A percentile compares a stretch with the other conserved stretches of the same genome.
These are phyloP conservation scores for Hafferia zeledoni DNA, from an alignment of 2,797 vertebrate species.

Conservation along the genomic window DNA sequence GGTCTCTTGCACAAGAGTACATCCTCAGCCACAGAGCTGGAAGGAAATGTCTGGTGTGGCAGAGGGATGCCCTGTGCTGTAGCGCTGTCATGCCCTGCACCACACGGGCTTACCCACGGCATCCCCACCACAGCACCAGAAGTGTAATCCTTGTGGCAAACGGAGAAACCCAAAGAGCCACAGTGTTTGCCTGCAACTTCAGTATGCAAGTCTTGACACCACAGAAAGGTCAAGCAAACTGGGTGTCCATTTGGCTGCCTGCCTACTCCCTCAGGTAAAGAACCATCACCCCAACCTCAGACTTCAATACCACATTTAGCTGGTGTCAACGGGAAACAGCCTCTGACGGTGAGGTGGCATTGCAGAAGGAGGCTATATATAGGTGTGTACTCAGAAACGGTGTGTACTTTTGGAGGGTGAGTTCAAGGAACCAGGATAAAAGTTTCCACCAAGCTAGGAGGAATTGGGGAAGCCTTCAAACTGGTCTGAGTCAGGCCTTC, in stretches of 20 bases:
- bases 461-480: constrained; percentile 53
- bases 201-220: background rate
- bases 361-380: constrained; percentile 52
- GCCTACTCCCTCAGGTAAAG: constrained; percentile 15
- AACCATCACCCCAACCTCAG: constrained; percentile 15
- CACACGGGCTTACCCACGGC: background rate
- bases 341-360: background rate
- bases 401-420: constrained; percentile 1
- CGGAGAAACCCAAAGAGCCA: constrained; percentile 31
- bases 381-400: constrained; percentile 50
- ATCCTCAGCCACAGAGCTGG: background rate
- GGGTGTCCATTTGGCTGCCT: background rate
- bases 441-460: constrained; percentile 48
- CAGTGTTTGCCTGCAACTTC: constrained; percentile 12
- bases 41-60: constrained; percentile 2
- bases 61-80: background rate
- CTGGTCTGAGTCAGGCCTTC: constrained; percentile 44
- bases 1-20: background rate
- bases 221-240: background rate
- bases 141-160: background rate
- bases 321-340: constrained; percentile 49
- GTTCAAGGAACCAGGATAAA: constrained; percentile 45
- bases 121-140: background rate
- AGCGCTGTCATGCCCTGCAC: background rate
- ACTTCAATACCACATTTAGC: constrained; percentile 22